phyloP scores from a whole-genome alignment of 2,888 invertebrate genomes.

The Cordilura impudica region DNA sequence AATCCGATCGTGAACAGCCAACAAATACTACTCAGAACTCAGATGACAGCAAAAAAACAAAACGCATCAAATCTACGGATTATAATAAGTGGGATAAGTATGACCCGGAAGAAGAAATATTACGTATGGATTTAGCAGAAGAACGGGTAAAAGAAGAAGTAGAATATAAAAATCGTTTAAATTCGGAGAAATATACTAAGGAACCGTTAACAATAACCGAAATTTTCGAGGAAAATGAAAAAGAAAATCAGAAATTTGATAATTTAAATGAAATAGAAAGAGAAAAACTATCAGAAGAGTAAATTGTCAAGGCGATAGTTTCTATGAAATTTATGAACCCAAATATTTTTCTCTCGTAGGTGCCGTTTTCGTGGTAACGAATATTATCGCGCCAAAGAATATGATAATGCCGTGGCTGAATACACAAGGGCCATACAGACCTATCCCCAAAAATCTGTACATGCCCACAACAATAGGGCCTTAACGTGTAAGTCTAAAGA shows the following conservation, averaged over 20 bases:
- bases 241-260: constrained; percentile 44
- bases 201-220: constrained; percentile 61
- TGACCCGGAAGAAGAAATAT: constrained; percentile 83
- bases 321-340: background rate
- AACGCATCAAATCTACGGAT: constrained; percentile 81
- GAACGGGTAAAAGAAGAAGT: constrained; percentile 78
- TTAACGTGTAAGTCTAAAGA: constrained; percentile 79
- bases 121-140: constrained; percentile 82
- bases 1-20: background rate
- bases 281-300: constrained; percentile 83
- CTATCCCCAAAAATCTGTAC: constrained; percentile 79
- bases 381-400: constrained; percentile 83
- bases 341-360: constrained; percentile 63
- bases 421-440: constrained; percentile 82
- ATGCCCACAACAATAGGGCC: constrained; percentile 85
- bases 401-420: constrained; percentile 81
- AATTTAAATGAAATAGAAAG: constrained; percentile 76
- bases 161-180: constrained; percentile 72
- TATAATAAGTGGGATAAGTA: constrained; percentile 88
- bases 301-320: constrained; percentile 34
- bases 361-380: constrained; percentile 86
- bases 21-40: background rate
- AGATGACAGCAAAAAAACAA: background rate
- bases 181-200: constrained; percentile 45
- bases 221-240: constrained; percentile 54